phyloP scores from a whole-genome alignment of 2,888 invertebrate genomes.

The Cheiracanthium punctorium region DNA sequence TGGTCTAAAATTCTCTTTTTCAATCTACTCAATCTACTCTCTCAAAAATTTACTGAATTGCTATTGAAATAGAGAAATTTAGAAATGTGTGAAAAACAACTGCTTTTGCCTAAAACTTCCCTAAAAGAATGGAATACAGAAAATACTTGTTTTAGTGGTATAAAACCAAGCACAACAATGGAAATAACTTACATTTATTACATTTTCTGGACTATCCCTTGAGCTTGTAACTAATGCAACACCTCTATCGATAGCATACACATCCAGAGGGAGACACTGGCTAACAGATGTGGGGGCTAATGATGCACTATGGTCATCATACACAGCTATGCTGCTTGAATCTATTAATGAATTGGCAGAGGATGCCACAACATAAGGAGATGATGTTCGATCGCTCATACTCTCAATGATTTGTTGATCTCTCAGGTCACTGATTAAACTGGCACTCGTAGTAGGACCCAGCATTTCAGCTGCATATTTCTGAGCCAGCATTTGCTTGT shows the following conservation, averaged over 20 bases:
- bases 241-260: slow-evolving; percentile 66
- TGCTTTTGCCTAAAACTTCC: too few species aligned
- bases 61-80: too few species aligned
- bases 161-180: too few species aligned
- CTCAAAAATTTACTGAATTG: too few species aligned
- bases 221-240: slow-evolving; percentile 66
- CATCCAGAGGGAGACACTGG: slow-evolving; percentile 66
- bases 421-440: slow-evolving; percentile 44
- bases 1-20: too few species aligned
- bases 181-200: slow-evolving; percentile 43
- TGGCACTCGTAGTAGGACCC: slow-evolving; percentile 43
- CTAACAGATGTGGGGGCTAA: slow-evolving; percentile 45
- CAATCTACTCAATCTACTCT: too few species aligned
- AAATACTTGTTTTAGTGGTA: too few species aligned
- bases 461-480: slow-evolving; percentile 72
- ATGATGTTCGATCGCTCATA: slow-evolving; percentile 44
- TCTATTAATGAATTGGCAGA: slow-evolving; percentile 58
- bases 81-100: too few species aligned
- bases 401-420: slow-evolving; percentile 63
- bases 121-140: too few species aligned
- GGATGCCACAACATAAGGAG: slow-evolving; percentile 60
- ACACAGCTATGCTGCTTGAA: slow-evolving; percentile 57
- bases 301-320: slow-evolving; percentile 56
- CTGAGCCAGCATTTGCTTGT: slow-evolving; percentile 72
- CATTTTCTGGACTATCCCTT: slow-evolving; percentile 66